These are phyloP conservation scores for Sinocyclocheilus grahami DNA, from an alignment of 2,113 vertebrate species.

Conservation along the genomic window DNA sequence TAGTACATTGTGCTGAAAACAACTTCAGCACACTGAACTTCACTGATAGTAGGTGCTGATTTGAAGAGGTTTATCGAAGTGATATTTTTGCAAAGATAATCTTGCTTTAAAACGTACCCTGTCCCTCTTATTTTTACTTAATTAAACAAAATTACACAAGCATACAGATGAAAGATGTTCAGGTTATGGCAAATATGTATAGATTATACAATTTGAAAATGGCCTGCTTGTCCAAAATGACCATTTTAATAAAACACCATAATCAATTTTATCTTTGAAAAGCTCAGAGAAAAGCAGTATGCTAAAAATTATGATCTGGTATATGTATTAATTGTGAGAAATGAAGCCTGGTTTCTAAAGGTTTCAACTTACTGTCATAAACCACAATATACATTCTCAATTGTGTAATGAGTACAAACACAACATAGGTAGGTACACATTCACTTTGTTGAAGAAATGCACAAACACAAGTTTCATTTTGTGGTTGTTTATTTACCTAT, in stretches of 20 bases:
- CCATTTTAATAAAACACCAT: neutral
- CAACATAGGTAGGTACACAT: neutral
- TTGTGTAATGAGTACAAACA: neutral
- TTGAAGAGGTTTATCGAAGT: neutral
- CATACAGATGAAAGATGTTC: neutral
- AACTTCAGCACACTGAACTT: neutral
- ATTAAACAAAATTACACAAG: neutral
- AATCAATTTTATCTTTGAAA: neutral
- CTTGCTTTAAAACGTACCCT: neutral
- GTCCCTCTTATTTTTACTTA: neutral
- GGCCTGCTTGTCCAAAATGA: neutral
- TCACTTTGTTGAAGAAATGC: neutral
- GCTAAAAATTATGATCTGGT: neutral
- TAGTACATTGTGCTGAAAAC: neutral
- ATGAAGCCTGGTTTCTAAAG: neutral
- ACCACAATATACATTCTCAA: neutral
- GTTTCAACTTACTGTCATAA: neutral
- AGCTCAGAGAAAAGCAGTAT: neutral
- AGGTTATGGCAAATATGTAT: neutral
- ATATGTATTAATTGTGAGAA: neutral
- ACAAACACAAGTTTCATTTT: slow-evolving; percentile 16
- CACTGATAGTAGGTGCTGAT: neutral
- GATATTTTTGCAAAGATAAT: neutral
- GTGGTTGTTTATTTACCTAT: slow-evolving; percentile 55
- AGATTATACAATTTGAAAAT: neutral